phyloP scores from a whole-genome alignment of 2,888 invertebrate genomes.

The Eulithis testata region DNA sequence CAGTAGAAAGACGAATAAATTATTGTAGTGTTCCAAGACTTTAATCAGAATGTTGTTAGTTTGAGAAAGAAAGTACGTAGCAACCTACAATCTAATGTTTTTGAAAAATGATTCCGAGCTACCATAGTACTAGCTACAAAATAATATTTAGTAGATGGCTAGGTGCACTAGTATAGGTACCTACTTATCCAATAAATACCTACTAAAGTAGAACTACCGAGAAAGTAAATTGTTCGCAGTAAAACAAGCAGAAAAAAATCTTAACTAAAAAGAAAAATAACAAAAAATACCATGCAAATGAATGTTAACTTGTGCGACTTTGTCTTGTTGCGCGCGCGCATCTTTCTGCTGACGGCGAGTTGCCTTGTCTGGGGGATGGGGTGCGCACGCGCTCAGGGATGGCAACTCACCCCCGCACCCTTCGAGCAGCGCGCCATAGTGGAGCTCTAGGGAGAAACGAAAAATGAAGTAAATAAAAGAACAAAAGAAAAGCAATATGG shows the following conservation, averaged over 20 bases:
- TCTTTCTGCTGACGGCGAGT: conserved; percentile 83
- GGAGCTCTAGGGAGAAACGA: conserved; percentile 77
- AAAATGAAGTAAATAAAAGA: conserved; percentile 50
- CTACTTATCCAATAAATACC: no score
- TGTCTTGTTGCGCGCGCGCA: conserved; percentile 89
- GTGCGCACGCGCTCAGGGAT: conserved; percentile 77
- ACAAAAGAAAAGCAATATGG: no score
- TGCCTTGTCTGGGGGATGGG: conserved; percentile 86
- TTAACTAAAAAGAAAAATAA: conserved; percentile 47
- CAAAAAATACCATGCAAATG: conserved; percentile 91
- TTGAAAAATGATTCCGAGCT: no score
- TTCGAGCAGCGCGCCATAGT: conserved; percentile 82
- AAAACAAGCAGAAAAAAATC: conserved; percentile 6
- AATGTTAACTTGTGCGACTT: conserved; percentile 91
- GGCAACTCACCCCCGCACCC: conserved; percentile 84
- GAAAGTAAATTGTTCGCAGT: no score
- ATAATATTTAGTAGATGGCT: no score
- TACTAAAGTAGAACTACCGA: no score
- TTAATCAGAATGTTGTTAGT: not conserved
- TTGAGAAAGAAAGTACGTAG: no score
- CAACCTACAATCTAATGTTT: no score
- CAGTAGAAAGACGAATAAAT: not conserved
- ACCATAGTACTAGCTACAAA: no score
- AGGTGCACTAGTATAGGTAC: no score
- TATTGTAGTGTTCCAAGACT: no score